Percentiles rank a stretch among this genome's conserved stretches.
phyloP scores from a whole-genome alignment of 2,797 vertebrate genomes.

The Phrynocephalus forsythii region DNA sequence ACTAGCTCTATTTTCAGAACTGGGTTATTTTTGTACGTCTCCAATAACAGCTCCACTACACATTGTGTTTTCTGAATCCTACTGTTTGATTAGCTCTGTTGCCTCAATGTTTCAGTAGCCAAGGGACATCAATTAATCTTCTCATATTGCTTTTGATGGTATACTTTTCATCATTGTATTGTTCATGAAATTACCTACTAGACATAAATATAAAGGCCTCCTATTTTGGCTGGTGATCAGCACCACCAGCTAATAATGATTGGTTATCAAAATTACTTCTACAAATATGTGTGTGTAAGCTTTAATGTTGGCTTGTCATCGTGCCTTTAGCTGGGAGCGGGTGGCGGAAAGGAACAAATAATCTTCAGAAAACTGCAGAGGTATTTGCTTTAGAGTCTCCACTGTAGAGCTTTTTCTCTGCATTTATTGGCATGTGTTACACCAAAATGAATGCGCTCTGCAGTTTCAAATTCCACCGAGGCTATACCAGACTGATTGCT shows the following conservation, averaged over 20 bases:
- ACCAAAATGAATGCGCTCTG: conserved; percentile 61
- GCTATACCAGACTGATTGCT: conserved; percentile 54
- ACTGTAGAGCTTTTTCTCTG: conserved; percentile 49
- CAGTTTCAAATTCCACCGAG: conserved; percentile 57
- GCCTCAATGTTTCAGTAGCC: conserved; percentile 19
- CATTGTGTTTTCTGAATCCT: not conserved
- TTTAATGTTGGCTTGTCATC: conserved; percentile 44
- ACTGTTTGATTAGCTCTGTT: conserved; percentile 30
- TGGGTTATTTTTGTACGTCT: not conserved
- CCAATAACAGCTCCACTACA: not conserved
- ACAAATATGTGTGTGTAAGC: conserved; percentile 40
- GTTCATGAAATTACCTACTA: conserved; percentile 15
- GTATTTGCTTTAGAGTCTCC: conserved; percentile 64
- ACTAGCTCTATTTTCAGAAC: not conserved
- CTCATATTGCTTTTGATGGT: conserved; percentile 23
- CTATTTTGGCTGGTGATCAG: conserved; percentile 58
- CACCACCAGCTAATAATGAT: conserved; percentile 57
- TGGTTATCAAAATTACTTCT: conserved; percentile 52
- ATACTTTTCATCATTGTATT: conserved; percentile 47
- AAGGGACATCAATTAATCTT: conserved; percentile 36
- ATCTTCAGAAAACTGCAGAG: conserved; percentile 61
- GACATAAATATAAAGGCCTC: conserved; percentile 42
- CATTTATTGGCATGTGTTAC: conserved; percentile 62
- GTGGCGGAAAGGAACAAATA: conserved; percentile 41
- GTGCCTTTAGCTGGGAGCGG: conserved; percentile 56